Percentiles rank a stretch among this genome's conserved stretches.
These are phyloP conservation scores for Drosophila prolongata DNA, from an alignment of 2,888 invertebrate genomes.

Conservation along the genomic window DNA sequence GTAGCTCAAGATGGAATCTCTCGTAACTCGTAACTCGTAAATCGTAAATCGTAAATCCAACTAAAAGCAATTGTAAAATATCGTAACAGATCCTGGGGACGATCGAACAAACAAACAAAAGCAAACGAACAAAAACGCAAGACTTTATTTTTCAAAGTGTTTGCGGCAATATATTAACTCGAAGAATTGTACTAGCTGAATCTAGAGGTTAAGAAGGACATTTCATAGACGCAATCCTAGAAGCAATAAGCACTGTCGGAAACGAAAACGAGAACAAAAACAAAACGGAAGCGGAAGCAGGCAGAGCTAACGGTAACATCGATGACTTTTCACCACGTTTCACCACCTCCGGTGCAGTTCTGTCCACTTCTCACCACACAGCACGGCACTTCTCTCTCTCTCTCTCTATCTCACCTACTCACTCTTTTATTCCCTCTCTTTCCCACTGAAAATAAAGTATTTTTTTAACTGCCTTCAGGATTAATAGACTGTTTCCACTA, in stretches of 20 bases:
- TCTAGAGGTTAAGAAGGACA: slow-evolving; percentile 45
- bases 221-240: slow-evolving; percentile 54
- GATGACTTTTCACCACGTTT: slow-evolving; percentile 40
- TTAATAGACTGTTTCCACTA: background rate
- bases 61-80: slow-evolving; percentile 74
- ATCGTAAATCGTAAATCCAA: slow-evolving; percentile 46
- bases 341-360: slow-evolving; percentile 29
- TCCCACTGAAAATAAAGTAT: background rate
- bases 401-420: background rate
- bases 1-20: slow-evolving; percentile 43
- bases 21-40: slow-evolving; percentile 36
- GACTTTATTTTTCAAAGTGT: slow-evolving; percentile 76
- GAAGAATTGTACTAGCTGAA: slow-evolving; percentile 57
- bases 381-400: slow-evolving; percentile 32
- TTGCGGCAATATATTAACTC: slow-evolving; percentile 60
- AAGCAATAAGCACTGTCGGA: slow-evolving; percentile 50
- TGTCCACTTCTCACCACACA: slow-evolving; percentile 35
- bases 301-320: slow-evolving; percentile 24
- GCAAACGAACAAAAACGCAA: slow-evolving; percentile 47
- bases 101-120: slow-evolving; percentile 27
- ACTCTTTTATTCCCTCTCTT: background rate
- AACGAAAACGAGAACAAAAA: slow-evolving; percentile 22
- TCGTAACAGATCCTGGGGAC: slow-evolving; percentile 39
- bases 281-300: slow-evolving; percentile 17
- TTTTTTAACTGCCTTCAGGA: background rate